Conservation (phyloP, 2,888 invertebrate species). For the Papilio demoleus region DNA sequence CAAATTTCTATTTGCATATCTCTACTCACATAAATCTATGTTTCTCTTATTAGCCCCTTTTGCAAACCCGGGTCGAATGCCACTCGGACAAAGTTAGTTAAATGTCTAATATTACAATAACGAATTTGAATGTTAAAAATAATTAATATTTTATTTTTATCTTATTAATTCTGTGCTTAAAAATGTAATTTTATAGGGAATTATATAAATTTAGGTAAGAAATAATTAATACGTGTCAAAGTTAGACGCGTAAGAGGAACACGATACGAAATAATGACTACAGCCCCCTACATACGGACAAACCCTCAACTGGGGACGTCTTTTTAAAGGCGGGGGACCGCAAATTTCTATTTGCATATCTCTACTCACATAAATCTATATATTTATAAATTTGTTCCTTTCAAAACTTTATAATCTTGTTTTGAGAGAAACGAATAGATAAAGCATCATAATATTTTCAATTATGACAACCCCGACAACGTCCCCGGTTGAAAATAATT, state of each 20-base stretch:
- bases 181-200: too few relatives aligned
- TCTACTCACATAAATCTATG: slow-evolving; percentile 81
- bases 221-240: slow-evolving; percentile 31
- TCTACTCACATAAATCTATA: slow-evolving; percentile 60
- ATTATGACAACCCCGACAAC: slow-evolving; percentile 55
- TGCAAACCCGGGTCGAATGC: slow-evolving; percentile 58
- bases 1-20: slow-evolving; percentile 84
- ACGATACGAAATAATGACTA: slow-evolving; percentile 73
- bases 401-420: slow-evolving; percentile 33
- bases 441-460: slow-evolving; percentile 56
- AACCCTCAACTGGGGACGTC: slow-evolving; percentile 73
- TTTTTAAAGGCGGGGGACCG: slow-evolving; percentile 81
- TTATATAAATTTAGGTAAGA: background rate
- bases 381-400: slow-evolving; percentile 18
- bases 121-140: too few relatives aligned
- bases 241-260: slow-evolving; percentile 42
- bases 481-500: slow-evolving; percentile 72
- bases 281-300: slow-evolving; percentile 76
- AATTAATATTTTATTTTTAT: too few relatives aligned
- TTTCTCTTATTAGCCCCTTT: slow-evolving; percentile 81
- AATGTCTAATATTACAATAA: slow-evolving; percentile 17
- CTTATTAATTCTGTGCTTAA: too few relatives aligned
- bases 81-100: slow-evolving; percentile 56
- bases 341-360: slow-evolving; percentile 84
- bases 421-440: slow-evolving; percentile 46